phyloP scores from a whole-genome alignment of 2,797 vertebrate species.

The Anomalospiza imberbis region DNA sequence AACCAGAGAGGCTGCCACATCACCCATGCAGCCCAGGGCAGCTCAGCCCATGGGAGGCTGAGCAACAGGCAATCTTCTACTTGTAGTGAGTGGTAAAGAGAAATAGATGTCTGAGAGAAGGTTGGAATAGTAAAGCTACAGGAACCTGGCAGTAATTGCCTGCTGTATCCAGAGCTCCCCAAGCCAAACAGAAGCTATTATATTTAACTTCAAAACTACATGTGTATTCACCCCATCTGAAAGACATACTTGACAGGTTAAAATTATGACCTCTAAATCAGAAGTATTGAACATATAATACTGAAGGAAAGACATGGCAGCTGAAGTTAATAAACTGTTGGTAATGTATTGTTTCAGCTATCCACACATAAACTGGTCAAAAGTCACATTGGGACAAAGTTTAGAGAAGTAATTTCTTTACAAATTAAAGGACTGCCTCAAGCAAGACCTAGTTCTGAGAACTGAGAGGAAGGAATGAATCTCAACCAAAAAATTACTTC shows the following conservation, averaged over 20 bases:
- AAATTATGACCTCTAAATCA: neutral
- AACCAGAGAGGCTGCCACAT: neutral
- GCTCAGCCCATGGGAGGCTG: neutral
- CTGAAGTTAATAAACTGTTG: neutral
- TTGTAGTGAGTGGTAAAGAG: neutral
- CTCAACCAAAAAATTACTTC: neutral
- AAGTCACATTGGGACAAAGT: neutral
- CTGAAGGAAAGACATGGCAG: neutral
- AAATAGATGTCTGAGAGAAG: neutral
- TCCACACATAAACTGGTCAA: neutral
- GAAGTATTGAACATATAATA: neutral
- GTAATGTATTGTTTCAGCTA: neutral
- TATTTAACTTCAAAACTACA: neutral
- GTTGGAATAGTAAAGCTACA: neutral
- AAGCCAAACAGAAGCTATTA: neutral
- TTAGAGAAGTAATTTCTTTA: slow-evolving; percentile 15
- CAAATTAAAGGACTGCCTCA: slow-evolving; percentile 27
- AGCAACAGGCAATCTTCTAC: neutral
- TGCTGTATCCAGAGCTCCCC: neutral
- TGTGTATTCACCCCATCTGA: neutral
- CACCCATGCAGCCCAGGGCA: rapidly evolving
- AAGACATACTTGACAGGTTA: neutral
- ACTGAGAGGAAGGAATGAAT: neutral
- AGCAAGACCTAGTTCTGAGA: slow-evolving; percentile 3
- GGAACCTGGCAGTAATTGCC: neutral